These are phyloP conservation scores for Entelurus aequoreus DNA, from an alignment of 2,113 vertebrate species.

Conservation along the genomic window DNA sequence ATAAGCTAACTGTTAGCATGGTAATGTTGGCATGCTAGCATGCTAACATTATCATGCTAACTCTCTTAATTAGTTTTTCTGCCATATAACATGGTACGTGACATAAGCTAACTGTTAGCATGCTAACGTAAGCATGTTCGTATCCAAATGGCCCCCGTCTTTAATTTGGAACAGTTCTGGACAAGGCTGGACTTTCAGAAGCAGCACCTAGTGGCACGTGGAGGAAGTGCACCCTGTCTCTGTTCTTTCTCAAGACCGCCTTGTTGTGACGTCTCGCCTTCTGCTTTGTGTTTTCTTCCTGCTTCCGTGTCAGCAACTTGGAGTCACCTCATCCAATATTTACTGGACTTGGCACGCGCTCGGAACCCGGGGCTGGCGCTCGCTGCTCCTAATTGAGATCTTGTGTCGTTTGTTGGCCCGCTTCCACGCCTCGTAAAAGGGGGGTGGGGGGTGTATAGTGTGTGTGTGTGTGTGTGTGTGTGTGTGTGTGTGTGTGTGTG, in stretches of 20 bases:
- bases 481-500: not conserved
- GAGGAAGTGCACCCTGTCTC: not conserved
- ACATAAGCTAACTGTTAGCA: too few relatives aligned
- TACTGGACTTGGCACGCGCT: slow-evolving; percentile 32
- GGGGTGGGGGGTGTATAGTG: slow-evolving; percentile 9
- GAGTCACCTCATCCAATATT: slow-evolving; percentile 2
- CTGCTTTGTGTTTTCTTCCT: not conserved
- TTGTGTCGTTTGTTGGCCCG: slow-evolving; percentile 38
- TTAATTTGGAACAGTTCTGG: too few relatives aligned
- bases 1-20: too few relatives aligned
- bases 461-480: not conserved
- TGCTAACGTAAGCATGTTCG: too few relatives aligned
- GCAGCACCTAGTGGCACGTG: too few relatives aligned
- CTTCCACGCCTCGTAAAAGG: slow-evolving; percentile 38
- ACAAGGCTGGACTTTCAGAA: too few relatives aligned
- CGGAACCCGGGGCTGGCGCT: slow-evolving; percentile 12
- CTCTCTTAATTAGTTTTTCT: too few relatives aligned
- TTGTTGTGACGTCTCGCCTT: not conserved
- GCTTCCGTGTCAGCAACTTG: too few relatives aligned
- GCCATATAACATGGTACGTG: too few relatives aligned
- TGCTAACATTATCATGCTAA: too few relatives aligned
- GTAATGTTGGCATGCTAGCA: too few relatives aligned
- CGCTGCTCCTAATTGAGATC: slow-evolving; percentile 38
- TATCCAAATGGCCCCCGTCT: too few relatives aligned
- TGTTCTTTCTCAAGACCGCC: not conserved